Evolutionary conservation across 2,888 invertebrate species (phyloP), one percentile per base, ranked within the genome.

Genomic region (Tipula unca): DNA sequence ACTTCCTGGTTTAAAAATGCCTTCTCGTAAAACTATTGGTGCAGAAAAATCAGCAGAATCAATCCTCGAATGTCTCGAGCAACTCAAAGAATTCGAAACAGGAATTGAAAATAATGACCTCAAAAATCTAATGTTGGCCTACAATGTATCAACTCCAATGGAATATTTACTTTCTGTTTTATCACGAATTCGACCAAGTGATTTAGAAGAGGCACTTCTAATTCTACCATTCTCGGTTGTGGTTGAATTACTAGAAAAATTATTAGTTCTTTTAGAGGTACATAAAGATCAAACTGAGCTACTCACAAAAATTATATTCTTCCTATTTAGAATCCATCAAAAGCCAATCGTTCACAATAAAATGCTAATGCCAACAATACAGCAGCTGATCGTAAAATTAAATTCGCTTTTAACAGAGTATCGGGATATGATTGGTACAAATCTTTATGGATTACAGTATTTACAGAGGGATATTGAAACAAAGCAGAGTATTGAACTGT

Each of bases 141-240:
- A 95, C 89, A 93, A 94, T 89, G 95, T 94, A 39, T 91, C 92
- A 84, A 95, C 94, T 25, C 92, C 95, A 0, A 94, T 95, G 83
- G 95, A 97, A 88, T 99, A 96, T 91, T 91, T 99, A 13, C 91
- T 96, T 3, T 95, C 96, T 89, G 95, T 95, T 1, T 89, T 99
- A 20, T 94, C 93, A 89, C 94, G 94, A 88, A 95, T 98, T 87
- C 94, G 96, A 87, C 93, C 97, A 1, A 97, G 98, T 89, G 98
- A 99, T 89, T 91, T 99, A 86, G 98, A 99, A 90, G 97, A 98
- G 90, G 94, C 97, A 0, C 91, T 99, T 0, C 91, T 98, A 0
- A 92, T 98, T 13, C 91, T 99, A 82, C 97, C 98, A 0, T 96
- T 98, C 89, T 93, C 94, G 85, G 93, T 94, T 85, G 96, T 97